Conservation (phyloP, 2,113 vertebrate species). For the Tamias sibiricus region DNA sequence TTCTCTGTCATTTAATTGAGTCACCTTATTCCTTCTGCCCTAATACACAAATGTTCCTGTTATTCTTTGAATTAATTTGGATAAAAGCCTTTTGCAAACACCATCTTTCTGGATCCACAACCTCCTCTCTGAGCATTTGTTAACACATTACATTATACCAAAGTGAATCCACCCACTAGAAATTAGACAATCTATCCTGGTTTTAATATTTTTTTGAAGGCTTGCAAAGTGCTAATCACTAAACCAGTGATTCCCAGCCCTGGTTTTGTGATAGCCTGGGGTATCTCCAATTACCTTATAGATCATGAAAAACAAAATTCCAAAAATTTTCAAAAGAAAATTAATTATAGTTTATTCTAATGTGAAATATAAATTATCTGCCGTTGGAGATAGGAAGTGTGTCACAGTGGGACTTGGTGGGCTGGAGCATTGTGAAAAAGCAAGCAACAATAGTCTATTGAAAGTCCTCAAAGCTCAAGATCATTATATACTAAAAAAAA, state of each 20-base stretch:
- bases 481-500: slow-evolving; percentile 28
- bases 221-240: slow-evolving; percentile 64
- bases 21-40: slow-evolving; percentile 69
- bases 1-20: slow-evolving; percentile 75
- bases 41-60: slow-evolving; percentile 59
- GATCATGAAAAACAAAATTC: slow-evolving; percentile 31
- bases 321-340: slow-evolving; percentile 48
- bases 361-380: slow-evolving; percentile 73
- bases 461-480: slow-evolving; percentile 74
- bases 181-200: slow-evolving; percentile 67
- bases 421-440: neutral
- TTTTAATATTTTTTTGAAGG: slow-evolving; percentile 70
- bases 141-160: neutral
- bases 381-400: slow-evolving; percentile 50
- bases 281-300: slow-evolving; percentile 37
- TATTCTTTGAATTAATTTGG: slow-evolving; percentile 66
- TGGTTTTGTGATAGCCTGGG: slow-evolving; percentile 38
- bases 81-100: slow-evolving; percentile 63
- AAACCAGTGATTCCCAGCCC: slow-evolving; percentile 42
- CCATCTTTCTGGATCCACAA: neutral
- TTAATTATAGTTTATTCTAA: slow-evolving; percentile 64
- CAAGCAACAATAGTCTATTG: slow-evolving; percentile 72
- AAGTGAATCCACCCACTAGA: slow-evolving; percentile 46
- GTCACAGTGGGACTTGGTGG: slow-evolving; percentile 46
- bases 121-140: slow-evolving; percentile 52